Evolutionary conservation across 2,113 vertebrate species (phyloP).

Genomic region (Cercocebus atys): DNA sequence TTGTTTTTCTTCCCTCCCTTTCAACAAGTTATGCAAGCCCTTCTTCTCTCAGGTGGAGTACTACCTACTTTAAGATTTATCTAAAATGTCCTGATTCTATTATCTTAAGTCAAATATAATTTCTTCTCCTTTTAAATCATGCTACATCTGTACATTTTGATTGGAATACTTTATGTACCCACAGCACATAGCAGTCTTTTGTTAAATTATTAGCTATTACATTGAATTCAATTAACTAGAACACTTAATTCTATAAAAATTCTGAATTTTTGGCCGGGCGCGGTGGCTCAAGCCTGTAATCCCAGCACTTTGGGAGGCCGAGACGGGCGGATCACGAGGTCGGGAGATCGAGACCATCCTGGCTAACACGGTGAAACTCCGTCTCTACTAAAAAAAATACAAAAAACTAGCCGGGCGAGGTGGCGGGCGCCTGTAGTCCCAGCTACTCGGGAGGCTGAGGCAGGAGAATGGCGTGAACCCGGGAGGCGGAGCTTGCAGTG

Average conservation of each 20-base stretch:
- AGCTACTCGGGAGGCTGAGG: too few relatives aligned
- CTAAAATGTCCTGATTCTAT: neutral
- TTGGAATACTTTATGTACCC: neutral
- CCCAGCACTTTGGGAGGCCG: too few relatives aligned
- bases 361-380: too few relatives aligned
- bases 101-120: neutral
- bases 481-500: too few relatives aligned
- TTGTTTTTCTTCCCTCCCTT: neutral
- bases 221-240: neutral
- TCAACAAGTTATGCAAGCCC: neutral
- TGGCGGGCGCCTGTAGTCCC: too few relatives aligned
- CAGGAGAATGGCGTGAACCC: too few relatives aligned
- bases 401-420: too few relatives aligned
- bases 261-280: slow-evolving; percentile 10
- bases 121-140: neutral
- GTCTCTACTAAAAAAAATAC: too few relatives aligned
- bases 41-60: neutral
- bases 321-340: too few relatives aligned
- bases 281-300: too few relatives aligned
- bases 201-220: neutral
- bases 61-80: neutral
- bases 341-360: too few relatives aligned
- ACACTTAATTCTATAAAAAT: slow-evolving; percentile 12
- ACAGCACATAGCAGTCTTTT: neutral
- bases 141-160: neutral